Percentiles rank a stretch among this genome's conserved stretches.
Conservation (phyloP, 37 sponge, comb jelly and placozoan species). For the Sycon ciliatum region DNA sequence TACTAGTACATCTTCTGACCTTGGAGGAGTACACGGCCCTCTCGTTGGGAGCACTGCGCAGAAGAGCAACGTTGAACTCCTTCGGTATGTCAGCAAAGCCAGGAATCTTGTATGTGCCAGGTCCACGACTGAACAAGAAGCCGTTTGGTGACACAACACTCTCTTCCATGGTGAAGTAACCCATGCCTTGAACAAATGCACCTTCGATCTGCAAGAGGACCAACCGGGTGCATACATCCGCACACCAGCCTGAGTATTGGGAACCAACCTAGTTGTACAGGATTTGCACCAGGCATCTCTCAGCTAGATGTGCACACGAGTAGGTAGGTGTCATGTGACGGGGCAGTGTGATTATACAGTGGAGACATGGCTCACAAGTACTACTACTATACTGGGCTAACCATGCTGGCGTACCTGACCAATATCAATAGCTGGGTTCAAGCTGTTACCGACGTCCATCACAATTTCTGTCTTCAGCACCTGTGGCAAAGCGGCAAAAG, state of each 20-base stretch:
- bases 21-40: constrained; percentile 68
- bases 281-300: too few relatives aligned
- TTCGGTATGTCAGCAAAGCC: constrained; percentile 51
- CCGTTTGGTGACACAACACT: constrained; percentile 31
- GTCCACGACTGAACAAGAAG: constrained; percentile 48
- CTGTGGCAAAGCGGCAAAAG: too few relatives aligned
- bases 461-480: constrained; percentile 53
- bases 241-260: not conserved
- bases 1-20: constrained; percentile 12
- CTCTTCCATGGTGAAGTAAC: constrained; percentile 32
- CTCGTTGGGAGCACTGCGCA: constrained; percentile 50
- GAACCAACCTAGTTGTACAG: not conserved
- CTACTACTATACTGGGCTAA: too few relatives aligned
- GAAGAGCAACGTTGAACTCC: constrained; percentile 59
- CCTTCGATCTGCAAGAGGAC: too few relatives aligned
- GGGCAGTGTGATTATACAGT: not conserved
- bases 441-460: constrained; percentile 71
- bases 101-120: constrained; percentile 77
- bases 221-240: too few relatives aligned
- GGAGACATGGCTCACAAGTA: not conserved
- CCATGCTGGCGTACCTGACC: too few relatives aligned
- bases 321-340: too few relatives aligned
- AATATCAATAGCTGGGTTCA: constrained; percentile 80
- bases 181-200: constrained; percentile 15
- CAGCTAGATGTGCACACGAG: too few relatives aligned